phyloP scores from a whole-genome alignment of 2,888 invertebrate genomes.

The Drosophila neotestacea region DNA sequence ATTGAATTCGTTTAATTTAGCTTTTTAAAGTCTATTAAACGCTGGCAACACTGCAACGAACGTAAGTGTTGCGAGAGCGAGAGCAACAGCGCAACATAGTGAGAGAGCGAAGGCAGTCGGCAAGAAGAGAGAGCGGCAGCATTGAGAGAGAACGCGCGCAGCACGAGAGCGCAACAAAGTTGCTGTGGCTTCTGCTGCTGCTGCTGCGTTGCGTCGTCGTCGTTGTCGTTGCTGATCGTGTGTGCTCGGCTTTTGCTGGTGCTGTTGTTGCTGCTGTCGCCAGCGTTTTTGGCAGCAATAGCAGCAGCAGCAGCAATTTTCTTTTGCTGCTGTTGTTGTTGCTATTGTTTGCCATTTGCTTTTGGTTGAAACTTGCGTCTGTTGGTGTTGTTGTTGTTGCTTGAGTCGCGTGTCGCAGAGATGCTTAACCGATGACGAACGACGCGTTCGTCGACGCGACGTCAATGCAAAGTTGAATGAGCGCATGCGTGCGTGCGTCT shows the following conservation, averaged over 20 bases:
- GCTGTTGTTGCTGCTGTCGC: constrained; percentile 22
- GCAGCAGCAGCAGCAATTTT: constrained; percentile 27
- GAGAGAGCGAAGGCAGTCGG: background rate
- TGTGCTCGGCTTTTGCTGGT: constrained; percentile 24
- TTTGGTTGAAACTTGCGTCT: constrained; percentile 26
- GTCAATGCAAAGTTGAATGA: constrained; percentile 70
- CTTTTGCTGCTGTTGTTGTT: constrained; percentile 33
- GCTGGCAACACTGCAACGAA: too few species aligned
- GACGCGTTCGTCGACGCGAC: constrained; percentile 21
- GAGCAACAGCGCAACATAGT: constrained; percentile 9
- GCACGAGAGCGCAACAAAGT: constrained; percentile 57
- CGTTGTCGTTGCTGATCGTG: constrained; percentile 18
- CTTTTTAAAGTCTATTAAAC: too few species aligned
- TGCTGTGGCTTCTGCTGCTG: constrained; percentile 36
- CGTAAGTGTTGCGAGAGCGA: background rate
- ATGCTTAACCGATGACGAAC: constrained; percentile 67
- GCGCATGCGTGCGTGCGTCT: constrained; percentile 57
- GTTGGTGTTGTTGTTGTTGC: constrained; percentile 25
- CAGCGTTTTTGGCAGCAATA: constrained; percentile 53
- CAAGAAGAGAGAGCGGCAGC: constrained; percentile 17
- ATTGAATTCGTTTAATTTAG: too few species aligned
- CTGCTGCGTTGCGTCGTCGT: constrained; percentile 13
- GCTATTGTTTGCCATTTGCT: constrained; percentile 50
- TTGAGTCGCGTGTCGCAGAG: constrained; percentile 68
- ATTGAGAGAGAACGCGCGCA: background rate